These are phyloP conservation scores for Recurvirostra avosetta DNA, from an alignment of 2,113 vertebrate genomes.

Conservation along the genomic window DNA sequence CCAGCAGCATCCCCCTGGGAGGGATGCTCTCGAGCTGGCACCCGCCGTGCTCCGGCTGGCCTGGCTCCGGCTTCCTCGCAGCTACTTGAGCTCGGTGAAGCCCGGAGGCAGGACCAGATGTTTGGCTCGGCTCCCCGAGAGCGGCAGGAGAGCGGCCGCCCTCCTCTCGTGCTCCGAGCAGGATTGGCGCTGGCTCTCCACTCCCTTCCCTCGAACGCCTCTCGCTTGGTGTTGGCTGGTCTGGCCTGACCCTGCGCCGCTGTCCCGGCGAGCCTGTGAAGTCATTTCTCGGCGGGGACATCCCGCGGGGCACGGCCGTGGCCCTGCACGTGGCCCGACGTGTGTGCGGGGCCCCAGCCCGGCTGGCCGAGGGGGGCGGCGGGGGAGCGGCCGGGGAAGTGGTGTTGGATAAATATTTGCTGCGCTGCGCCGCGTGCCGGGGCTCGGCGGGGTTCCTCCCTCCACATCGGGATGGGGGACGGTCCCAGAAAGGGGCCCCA, in stretches of 20 bases:
- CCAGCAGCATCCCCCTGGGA: fast-evolving
- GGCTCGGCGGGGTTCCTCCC: background rate
- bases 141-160: background rate
- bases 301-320: background rate
- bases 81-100: background rate
- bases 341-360: background rate
- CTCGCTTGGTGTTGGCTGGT: background rate
- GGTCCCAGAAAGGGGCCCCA: background rate
- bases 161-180: background rate
- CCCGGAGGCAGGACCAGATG: slow-evolving; percentile 43
- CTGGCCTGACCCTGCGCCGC: background rate
- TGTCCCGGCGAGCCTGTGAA: background rate
- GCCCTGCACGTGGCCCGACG: background rate
- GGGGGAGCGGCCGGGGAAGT: background rate
- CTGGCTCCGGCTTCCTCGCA: background rate
- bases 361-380: background rate
- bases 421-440: background rate
- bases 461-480: background rate
- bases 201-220: background rate
- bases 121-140: slow-evolving; percentile 10
- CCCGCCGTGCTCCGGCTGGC: background rate
- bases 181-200: background rate
- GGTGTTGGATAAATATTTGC: slow-evolving; percentile 56
- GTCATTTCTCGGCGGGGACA: background rate
- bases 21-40: background rate